phyloP scores from a whole-genome alignment of 1,140 invertebrate genomes.

The Chrysomallon squamiferum region DNA sequence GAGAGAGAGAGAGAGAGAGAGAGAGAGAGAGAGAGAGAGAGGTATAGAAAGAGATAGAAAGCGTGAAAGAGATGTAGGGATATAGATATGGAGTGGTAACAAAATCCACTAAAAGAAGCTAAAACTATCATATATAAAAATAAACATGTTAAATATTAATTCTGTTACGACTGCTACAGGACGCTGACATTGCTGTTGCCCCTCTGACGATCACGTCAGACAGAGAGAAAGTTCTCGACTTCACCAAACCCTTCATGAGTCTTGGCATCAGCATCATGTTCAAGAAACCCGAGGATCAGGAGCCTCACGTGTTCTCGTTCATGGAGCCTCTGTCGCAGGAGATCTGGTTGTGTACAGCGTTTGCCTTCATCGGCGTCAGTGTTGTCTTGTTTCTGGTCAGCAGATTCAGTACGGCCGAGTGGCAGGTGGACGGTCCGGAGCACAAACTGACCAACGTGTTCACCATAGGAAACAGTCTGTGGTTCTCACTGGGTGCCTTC shows the following conservation, averaged over 20 bases:
- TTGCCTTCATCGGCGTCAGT: slow-evolving; percentile 78
- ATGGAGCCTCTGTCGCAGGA: slow-evolving; percentile 95
- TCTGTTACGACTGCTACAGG: slow-evolving; percentile 41
- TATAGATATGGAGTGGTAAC: too few species aligned
- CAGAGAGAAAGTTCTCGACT: slow-evolving; percentile 60
- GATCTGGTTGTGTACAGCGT: slow-evolving; percentile 96
- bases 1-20: background rate
- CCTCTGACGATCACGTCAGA: slow-evolving; percentile 60
- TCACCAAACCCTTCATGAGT: slow-evolving; percentile 64
- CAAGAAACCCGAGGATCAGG: slow-evolving; percentile 92
- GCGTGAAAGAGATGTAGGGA: too few species aligned
- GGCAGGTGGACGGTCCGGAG: slow-evolving; percentile 70
- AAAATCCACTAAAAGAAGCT: too few species aligned
- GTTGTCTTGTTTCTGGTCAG: slow-evolving; percentile 94
- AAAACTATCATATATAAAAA: too few species aligned
- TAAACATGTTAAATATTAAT: too few species aligned
- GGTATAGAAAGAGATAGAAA: too few species aligned
- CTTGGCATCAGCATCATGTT: slow-evolving; percentile 76
- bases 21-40: too few species aligned
- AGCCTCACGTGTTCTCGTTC: slow-evolving; percentile 92
- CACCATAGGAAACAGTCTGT: slow-evolving; percentile 90
- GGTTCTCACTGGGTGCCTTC: slow-evolving; percentile 92
- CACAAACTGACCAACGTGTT: slow-evolving; percentile 83
- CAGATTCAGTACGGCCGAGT: slow-evolving; percentile 94
- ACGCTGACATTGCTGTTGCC: slow-evolving; percentile 61